Percentiles rank a stretch among this genome's conserved stretches.
Conservation (phyloP, 53 echinoderm and acorn worm species). For the Crossaster papposus region DNA sequence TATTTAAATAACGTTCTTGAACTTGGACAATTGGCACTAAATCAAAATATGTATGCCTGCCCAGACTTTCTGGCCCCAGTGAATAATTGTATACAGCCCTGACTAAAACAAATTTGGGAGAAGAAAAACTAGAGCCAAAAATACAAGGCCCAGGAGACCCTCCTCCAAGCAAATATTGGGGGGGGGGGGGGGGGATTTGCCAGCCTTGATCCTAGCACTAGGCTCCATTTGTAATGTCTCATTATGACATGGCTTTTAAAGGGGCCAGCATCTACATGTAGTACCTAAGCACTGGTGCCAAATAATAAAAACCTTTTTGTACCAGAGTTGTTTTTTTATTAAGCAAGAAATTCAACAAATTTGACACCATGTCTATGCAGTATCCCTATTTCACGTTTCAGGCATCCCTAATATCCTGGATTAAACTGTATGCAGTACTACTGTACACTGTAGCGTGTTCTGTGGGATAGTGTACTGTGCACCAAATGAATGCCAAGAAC, state of each 20-base stretch:
- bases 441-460: no score
- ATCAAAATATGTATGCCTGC: neutral
- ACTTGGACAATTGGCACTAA: neutral
- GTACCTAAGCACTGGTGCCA: neutral
- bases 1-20: neutral
- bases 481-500: no score
- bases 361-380: neutral
- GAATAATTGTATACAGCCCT: neutral
- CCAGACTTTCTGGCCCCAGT: neutral
- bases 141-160: neutral
- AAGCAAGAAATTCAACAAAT: no score
- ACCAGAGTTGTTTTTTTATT: neutral
- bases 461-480: no score
- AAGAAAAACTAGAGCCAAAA: neutral
- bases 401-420: no score
- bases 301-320: neutral
- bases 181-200: neutral
- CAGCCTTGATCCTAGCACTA: slow-evolving; percentile 47
- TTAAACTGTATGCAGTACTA: no score
- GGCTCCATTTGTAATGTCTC: slow-evolving; percentile 22
- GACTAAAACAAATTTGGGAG: neutral
- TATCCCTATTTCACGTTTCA: neutral
- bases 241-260: slow-evolving; percentile 4
- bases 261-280: neutral
- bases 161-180: neutral